phyloP scores from a whole-genome alignment of 2,888 invertebrate genomes.

The Limenitis camilla region DNA sequence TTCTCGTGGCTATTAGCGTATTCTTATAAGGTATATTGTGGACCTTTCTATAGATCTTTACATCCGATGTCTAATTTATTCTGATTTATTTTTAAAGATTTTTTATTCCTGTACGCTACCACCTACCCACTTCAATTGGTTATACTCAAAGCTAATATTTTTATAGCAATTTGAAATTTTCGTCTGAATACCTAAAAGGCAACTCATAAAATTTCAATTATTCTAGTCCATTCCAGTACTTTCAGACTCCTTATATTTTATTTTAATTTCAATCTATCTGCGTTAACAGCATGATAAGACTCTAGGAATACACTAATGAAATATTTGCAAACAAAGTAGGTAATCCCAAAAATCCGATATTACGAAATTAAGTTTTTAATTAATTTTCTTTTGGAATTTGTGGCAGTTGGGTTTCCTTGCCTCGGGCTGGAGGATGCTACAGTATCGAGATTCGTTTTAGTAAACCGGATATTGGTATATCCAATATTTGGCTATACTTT shows the following conservation, averaged over 20 bases:
- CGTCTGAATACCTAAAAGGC: too few relatives aligned
- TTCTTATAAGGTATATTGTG: slow-evolving; percentile 17
- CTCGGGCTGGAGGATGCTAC: slow-evolving; percentile 35
- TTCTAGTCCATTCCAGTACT: slow-evolving; percentile 1
- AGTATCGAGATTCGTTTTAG: slow-evolving; percentile 39
- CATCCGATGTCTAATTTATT: slow-evolving; percentile 3
- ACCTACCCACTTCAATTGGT: too few relatives aligned
- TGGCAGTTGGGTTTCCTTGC: slow-evolving; percentile 44
- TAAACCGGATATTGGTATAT: slow-evolving; percentile 28
- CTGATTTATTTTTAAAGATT: not conserved
- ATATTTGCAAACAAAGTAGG: slow-evolving; percentile 35
- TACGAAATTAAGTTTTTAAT: slow-evolving; percentile 60
- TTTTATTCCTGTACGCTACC: not conserved
- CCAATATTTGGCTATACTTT: slow-evolving; percentile 22
- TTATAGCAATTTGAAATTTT: too few relatives aligned
- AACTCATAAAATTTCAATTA: slow-evolving; percentile 5
- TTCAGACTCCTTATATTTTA: slow-evolving; percentile 4
- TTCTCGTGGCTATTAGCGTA: slow-evolving; percentile 21
- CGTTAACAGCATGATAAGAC: slow-evolving; percentile 19
- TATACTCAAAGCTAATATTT: too few relatives aligned
- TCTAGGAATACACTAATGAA: slow-evolving; percentile 29
- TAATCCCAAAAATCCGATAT: slow-evolving; percentile 52
- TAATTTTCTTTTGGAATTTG: slow-evolving; percentile 55
- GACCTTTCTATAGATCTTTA: slow-evolving; percentile 1
- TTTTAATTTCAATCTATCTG: slow-evolving; percentile 14